Base-by-base conservation (phyloP, 2,888 invertebrate species). In the Drosophila affinis region DNA sequence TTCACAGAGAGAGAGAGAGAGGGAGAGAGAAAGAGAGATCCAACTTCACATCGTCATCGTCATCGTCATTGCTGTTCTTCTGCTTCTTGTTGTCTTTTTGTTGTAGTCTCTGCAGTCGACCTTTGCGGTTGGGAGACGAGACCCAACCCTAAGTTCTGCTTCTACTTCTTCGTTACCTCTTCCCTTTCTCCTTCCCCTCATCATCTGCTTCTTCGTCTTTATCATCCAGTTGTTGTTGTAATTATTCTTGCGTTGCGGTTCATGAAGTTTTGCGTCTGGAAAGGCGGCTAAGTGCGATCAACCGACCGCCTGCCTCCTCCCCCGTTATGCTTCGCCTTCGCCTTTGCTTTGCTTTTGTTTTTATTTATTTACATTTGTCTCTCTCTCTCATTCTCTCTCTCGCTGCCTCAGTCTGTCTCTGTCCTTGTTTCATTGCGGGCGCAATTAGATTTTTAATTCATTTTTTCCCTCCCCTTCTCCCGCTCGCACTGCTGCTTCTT, bases 191-290 rank as follows among this genome's bases (percentile, higher is more conserved):
- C 29, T 29, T 9, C 29, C 29, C 9, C 29, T 0, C 68, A 56
- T 61, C 62, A 54, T 76, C 62, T 54, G 18, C 46, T 60, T 27
- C 45, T 54, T 75, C 46, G 48, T 61, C 34, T 17, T 72, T 32
- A 34, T 77, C 55, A 39, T 67, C 49, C 17, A 69, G 53, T 54
- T 83, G 72, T 84, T 84, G 74, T 83, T 86, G 84, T 87, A 84
- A 88, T 86, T 88, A 86, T 88, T 88, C 81, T 87, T 79, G 84
- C 87, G 88, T 87, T 88, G 88, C 86, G 86, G 88, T 87, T 87
- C 86, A 88, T 82, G 85, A 81, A 82, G 87, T 85, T 81, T 77
- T 78, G 82, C 77, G 78, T 86, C 87, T 86, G 85, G 72, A 85
- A 39, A 80, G 72, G 75, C 81, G 81, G 79, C 81, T 84, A 81